phyloP scores from a whole-genome alignment of 1,140 invertebrate genomes.

The Diabrotica undecimpunctata region DNA sequence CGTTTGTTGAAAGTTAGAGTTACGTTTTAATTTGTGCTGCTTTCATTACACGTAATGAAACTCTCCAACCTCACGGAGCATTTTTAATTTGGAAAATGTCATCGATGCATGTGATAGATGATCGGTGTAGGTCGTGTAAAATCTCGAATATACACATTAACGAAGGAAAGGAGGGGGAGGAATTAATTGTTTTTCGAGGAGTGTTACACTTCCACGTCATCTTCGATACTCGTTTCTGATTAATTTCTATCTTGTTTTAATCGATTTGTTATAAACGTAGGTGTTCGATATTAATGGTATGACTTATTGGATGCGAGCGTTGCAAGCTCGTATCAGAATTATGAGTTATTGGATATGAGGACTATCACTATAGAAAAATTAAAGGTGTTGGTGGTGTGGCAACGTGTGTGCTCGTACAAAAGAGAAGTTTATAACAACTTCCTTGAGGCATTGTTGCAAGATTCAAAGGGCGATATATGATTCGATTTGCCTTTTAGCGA shows the following conservation, averaged over 20 bases:
- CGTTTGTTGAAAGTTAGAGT: no score
- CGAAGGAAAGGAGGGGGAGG: conserved; percentile 41
- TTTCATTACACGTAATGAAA: no score
- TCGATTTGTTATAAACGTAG: conserved; percentile 46
- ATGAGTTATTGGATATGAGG: no score
- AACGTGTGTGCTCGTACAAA: no score
- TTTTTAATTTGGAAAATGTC: conserved; percentile 49
- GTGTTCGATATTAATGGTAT: conserved; percentile 42
- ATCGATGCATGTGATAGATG: conserved; percentile 48
- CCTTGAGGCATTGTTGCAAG: no score
- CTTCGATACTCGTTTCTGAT: conserved; percentile 38
- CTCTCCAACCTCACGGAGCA: conserved; percentile 28
- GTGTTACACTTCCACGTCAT: conserved; percentile 38
- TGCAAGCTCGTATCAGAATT: no score
- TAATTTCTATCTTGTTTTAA: conserved; percentile 43
- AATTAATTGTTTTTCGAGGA: conserved; percentile 47
- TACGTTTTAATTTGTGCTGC: no score
- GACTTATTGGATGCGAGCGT: conserved; percentile 31
- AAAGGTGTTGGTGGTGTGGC: no score
- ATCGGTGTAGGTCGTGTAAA: conserved; percentile 43
- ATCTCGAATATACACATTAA: conserved; percentile 27
- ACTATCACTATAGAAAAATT: no score
- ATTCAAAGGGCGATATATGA: no score
- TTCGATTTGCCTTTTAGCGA: no score
- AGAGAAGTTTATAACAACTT: no score